Evolutionary conservation across 2,888 invertebrate genomes (phyloP), one percentile per base, ranked within the genome.

Genomic region (Drosophila putrida): DNA sequence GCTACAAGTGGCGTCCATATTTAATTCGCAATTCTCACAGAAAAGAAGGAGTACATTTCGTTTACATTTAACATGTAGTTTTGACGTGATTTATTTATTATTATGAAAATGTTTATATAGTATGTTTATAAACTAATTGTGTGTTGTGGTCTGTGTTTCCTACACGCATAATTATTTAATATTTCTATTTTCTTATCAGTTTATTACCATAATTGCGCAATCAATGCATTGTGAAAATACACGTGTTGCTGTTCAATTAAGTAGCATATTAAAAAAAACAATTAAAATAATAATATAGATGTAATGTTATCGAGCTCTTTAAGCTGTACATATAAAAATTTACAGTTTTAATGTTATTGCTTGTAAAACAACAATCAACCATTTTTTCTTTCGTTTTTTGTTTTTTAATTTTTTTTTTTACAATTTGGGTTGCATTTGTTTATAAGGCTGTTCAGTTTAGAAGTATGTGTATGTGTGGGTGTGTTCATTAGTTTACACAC

Each of bases 1-100:
- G 20, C 20, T 20, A 2, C 20, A 28, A 28, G 10, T 41, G 41
- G 27, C 10, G 38, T 39, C 27, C 38, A 28, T 15, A 25, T n/a
- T 10, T 6, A 36, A 10, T 15, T n/a, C 5, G 27, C 11, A 41
- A 20, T 10, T 41, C 5, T 2, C 20, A 6, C 11, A 25, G 25
- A 31, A 5, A 10, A n/a, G n/a, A 43, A 43, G 25, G 6, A 36
- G 43, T 11, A 9, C 28, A 33, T 27, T n/a, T 20, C 11, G 4
- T 9, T 53, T 54, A 54, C 53, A 54, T 55, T 51, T 43, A 27
- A 6, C 51, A 60, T 53, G 33, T 51, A 44, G 20, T 28, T 61
- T 54, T 36, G 15, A 28, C 15, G 44, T 44, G n/a, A 31, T 54
- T 44, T 61, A 31, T 54, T 44, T 61, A 54, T 54, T 61, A 31